Evolutionary conservation across 2,797 vertebrate genomes (phyloP), one percentile per base, ranked within the genome.

Genomic region (Thunnus albacares): DNA sequence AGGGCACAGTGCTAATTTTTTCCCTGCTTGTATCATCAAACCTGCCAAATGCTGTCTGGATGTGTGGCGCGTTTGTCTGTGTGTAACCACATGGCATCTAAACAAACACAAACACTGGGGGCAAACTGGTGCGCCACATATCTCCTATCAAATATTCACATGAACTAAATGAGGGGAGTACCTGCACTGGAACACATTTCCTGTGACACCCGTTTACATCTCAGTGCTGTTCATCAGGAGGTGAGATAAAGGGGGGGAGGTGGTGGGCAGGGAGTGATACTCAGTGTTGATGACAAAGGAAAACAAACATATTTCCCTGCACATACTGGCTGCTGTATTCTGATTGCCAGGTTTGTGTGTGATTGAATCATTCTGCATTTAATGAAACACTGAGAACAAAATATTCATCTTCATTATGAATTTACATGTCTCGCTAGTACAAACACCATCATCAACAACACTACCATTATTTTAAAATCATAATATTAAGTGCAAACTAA

Each of bases 121-220:
- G 71, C 59, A 81, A 85, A 76, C 22, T 75, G 73, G 71, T 70
- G 71, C 24, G 7, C 30, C 43, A 66, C 68, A 77, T 63, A 86
- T 74, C 64, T 74, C 73, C 63, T 78, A 82, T 87, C 74, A 83
- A 91, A 83, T 80, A 87, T 85, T 86, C 73, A 84, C 83, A 74
- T 57, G 52, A 77, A 81, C 57, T 71, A 75, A 87, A 86, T 18
- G 72, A 82, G 66, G 74, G 56, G 60, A 80, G 77, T 73, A 86
- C 80, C 74, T 80, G 64, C 8, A 20, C 68, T 65, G 49, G 26
- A 64, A 57, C 30, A 26, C 53, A 75, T 69, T 79, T 77, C 70
- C 68, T 80, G 68, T 80, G 79, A 71, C 75, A 61, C 60, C 5
- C 8, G 47, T 75, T 77, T 75, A 51, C 57, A 71, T 77, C 60